Conservation (phyloP, 2,888 invertebrate species). For the Drosophila buzzatii region DNA sequence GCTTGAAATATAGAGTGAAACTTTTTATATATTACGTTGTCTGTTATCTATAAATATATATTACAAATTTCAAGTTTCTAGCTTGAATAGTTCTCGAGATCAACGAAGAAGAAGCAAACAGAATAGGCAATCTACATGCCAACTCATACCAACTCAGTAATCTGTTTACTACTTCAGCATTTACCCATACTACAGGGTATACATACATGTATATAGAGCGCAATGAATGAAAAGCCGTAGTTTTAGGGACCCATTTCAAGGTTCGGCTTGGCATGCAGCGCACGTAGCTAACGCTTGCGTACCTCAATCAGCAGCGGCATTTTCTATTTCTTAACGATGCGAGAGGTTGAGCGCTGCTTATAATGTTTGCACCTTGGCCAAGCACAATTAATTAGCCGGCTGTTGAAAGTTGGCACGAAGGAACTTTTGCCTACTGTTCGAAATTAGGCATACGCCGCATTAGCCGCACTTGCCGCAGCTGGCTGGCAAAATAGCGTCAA, state of each 20-base stretch:
- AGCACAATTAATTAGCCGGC: conserved; percentile 69
- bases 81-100: not conserved
- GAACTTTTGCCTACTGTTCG: conserved; percentile 51
- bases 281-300: conserved; percentile 56
- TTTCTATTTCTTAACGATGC: conserved; percentile 13
- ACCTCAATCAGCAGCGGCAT: conserved; percentile 20
- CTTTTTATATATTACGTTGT: not conserved
- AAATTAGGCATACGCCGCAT: conserved; percentile 62
- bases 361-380: conserved; percentile 58
- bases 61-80: not conserved
- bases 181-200: not conserved
- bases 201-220: not conserved
- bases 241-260: conserved; percentile 23
- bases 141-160: not conserved
- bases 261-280: conserved; percentile 48
- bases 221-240: conserved; percentile 55
- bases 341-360: conserved; percentile 31
- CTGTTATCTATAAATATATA: not conserved
- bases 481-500: conserved; percentile 47
- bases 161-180: not conserved
- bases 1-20: not conserved
- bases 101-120: not conserved
- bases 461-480: conserved; percentile 16
- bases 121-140: not conserved
- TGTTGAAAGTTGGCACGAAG: conserved; percentile 34